Base-by-base conservation (phyloP, 1,140 invertebrate species). In the Venturia canescens region DNA sequence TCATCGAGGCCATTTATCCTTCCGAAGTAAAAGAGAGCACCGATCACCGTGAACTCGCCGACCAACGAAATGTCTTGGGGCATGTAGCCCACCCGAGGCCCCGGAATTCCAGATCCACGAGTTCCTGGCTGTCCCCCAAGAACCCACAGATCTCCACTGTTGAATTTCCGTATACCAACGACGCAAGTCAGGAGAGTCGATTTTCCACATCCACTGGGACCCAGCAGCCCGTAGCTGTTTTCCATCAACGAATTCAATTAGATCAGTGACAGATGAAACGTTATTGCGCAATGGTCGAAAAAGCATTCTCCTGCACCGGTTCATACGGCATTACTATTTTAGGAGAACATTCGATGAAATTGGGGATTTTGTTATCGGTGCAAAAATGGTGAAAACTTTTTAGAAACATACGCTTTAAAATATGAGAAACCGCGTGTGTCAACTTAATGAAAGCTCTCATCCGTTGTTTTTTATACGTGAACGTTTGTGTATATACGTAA, bases 21-120 rank as follows among this genome's bases (percentile, higher is more conserved):
- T 0, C 98, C 98, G 90, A 98, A 99, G 90, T 97, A 99, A 80
- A 94, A 95, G 2, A 99, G 92, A 0, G 97, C 97, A 83, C 97
- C 96, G 67, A 94, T 94, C 0, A 98, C 96, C 0, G 96, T 95
- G 89, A 99, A 97, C 88, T 98, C 97, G 11, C 94, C 94, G 18
- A 97, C 97, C 23, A 99, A 88, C 0, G 97, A 96, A 78, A 98
- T 95, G 80, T 98, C 97, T 94, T 98, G 91, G 1, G 97, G 97
- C 97, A 98, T 98, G 85, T 97, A 98, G 15, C 96, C 96, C 0
- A 97, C 94, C n/a, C 94, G 89, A 1, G 95, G 94, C 18, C 96
- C 96, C 0, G 97, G 96, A 0, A 97, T 94, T 0, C 96, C 96
- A 78, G 95, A 96, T 0, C 93, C 94, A 60, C 93, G 92, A 13